Evolutionary conservation across 2,797 vertebrate genomes (phyloP), one percentile per base, ranked within the genome.

Genomic region (Chloroceryle inda): DNA sequence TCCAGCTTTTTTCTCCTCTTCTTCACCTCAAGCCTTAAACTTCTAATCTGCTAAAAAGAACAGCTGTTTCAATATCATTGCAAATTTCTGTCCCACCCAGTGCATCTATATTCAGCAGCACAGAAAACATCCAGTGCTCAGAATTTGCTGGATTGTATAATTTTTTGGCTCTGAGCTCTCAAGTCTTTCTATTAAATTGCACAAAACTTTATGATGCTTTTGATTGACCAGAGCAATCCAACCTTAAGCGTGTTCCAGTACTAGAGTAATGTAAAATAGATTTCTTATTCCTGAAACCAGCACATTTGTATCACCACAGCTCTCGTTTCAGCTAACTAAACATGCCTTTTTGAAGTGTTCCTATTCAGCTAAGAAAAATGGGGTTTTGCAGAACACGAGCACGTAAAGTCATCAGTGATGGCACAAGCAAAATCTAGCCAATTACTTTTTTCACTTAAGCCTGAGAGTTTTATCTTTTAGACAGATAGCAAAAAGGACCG

Each of bases 371-470:
- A 44, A 73, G 89, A 84, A 84, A 89, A 53, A 26, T 2, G 13
- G 27, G 5, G 4, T 13, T 80, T 77, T 86, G 62, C 80, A 86
- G 92, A 72, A 84, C 20, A 19, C 0, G 2, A 77, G 45, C 73
- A 55, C 0, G 1, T 73, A 29, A 94, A 92, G 50, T 58, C 2
- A 1, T 78, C 59, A 42, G 31, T 29, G 62, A 55, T 67, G 50
- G 47, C 22, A 78, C 68, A 72, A 79, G 76, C 45, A 62, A 88
- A 84, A 84, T 86, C 38, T 55, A 66, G 72, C 49, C 45, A 73
- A 85, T 89, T 92, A 40, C 68, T 80, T 95, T 82, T 85, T 92
- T 91, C n/a, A 18, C 16, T 78, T 88, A 76, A 79, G 47, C n/a
- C 64, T 63, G 38, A n/a, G 56, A 47, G 20, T 62, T 89, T 81